phyloP scores from a whole-genome alignment of 53 echinoderm and acorn worm genomes.

The Hippasteria phrygiana region DNA sequence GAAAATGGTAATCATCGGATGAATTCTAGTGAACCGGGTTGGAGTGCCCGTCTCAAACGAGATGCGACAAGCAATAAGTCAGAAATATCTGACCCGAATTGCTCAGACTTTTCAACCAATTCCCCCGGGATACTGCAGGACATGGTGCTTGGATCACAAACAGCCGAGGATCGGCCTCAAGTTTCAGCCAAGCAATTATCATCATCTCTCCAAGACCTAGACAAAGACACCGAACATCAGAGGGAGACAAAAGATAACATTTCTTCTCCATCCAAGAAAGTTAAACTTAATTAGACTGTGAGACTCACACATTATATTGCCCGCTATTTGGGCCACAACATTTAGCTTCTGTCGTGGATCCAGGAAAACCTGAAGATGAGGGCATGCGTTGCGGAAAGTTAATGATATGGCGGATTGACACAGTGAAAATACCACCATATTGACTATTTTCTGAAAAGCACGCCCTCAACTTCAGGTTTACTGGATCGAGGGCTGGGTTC shows the following conservation, averaged over 20 bases:
- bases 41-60: neutral
- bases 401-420: too few species aligned
- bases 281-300: conserved; percentile 2
- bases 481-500: too few species aligned
- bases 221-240: neutral
- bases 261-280: conserved; percentile 11
- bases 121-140: too few species aligned
- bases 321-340: too few species aligned
- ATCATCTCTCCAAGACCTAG: neutral
- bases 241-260: neutral
- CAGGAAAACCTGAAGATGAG: too few species aligned
- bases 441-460: too few species aligned
- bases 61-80: too few species aligned
- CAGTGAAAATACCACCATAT: too few species aligned
- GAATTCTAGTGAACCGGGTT: neutral
- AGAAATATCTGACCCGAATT: too few species aligned
- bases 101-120: neutral
- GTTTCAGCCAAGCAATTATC: neutral
- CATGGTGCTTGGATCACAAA: neutral
- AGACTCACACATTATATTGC: neutral
- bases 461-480: too few species aligned
- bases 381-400: too few species aligned
- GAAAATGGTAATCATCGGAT: neutral
- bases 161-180: neutral
- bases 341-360: too few species aligned